Conservation (phyloP, 2,888 invertebrate species). For the Diachrysia chrysitis region DNA sequence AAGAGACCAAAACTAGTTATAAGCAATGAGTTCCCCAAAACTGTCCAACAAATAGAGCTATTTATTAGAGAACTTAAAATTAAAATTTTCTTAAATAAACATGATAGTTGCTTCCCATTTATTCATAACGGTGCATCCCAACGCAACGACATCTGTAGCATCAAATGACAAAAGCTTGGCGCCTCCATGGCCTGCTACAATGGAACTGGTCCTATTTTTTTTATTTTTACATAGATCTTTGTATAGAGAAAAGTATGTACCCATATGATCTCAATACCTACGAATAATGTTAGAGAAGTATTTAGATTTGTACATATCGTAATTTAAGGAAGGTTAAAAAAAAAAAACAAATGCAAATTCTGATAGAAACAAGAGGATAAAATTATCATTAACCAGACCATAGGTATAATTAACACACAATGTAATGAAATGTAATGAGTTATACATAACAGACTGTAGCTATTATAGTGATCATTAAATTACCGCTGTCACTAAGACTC, state of each 20-base stretch:
- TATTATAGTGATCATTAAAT: constrained; percentile 30
- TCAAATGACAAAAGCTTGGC: constrained; percentile 78
- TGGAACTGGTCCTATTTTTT: constrained; percentile 42
- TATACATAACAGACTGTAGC: constrained; percentile 9
- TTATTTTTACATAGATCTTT: constrained; percentile 3
- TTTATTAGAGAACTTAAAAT: too few relatives aligned
- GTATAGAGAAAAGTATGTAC: background rate
- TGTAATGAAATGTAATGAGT: constrained; percentile 27
- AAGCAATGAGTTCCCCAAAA: too few relatives aligned
- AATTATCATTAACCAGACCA: constrained; percentile 9
- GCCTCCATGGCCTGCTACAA: constrained; percentile 65
- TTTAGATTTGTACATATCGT: background rate
- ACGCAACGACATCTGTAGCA: constrained; percentile 72
- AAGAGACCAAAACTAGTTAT: too few relatives aligned
- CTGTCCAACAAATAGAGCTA: too few relatives aligned
- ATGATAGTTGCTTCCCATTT: constrained; percentile 46
- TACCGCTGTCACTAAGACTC: constrained; percentile 27
- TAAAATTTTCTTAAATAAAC: background rate
- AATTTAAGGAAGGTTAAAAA: too few relatives aligned
- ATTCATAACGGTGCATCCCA: constrained; percentile 69
- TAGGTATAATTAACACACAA: constrained; percentile 25
- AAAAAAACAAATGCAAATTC: too few relatives aligned
- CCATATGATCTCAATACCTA: too few relatives aligned
- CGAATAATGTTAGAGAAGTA: too few relatives aligned
- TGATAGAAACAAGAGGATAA: background rate